Evolutionary conservation across 2,888 invertebrate genomes (phyloP).

Genomic region (Drosophila longiperda): DNA sequence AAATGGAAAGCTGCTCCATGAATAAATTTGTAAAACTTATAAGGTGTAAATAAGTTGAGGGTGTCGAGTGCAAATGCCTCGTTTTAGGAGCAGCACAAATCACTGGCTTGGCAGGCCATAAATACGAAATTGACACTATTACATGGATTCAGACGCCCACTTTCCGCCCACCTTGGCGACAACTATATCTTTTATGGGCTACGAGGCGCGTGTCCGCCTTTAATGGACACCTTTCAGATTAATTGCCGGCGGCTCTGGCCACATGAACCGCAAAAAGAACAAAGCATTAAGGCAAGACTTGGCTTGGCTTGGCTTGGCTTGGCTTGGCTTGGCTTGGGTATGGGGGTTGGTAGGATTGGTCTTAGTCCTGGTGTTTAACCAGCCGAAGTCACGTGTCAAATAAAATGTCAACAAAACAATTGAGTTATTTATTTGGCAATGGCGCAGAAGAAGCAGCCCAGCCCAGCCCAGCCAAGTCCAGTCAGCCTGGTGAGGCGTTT

Average conservation of each 20-base stretch:
- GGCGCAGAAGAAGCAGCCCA: conserved; percentile 28
- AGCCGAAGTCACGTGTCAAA: conserved; percentile 84
- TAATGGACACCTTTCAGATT: conserved; percentile 82
- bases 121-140: conserved; percentile 79
- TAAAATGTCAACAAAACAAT: conserved; percentile 85
- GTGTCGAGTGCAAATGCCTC: conserved; percentile 13
- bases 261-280: conserved; percentile 82
- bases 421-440: conserved; percentile 83
- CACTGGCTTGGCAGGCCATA: conserved; percentile 65
- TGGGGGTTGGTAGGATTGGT: background rate
- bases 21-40: conserved; percentile 32
- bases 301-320: no score
- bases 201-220: conserved; percentile 67
- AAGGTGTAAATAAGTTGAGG: conserved; percentile 17
- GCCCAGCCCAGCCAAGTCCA: conserved; percentile 4
- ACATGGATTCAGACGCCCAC: conserved; percentile 44
- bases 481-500: conserved; percentile 61
- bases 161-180: conserved; percentile 19
- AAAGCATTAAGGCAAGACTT: conserved; percentile 63
- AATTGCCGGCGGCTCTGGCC: conserved; percentile 77
- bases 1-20: conserved; percentile 16
- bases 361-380: conserved; percentile 67
- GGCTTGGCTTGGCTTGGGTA: background rate
- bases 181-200: conserved; percentile 52
- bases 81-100: conserved; percentile 59